Conservation (phyloP, 2,797 vertebrate genomes). For the Lepidocolaptes lacrymiger region DNA sequence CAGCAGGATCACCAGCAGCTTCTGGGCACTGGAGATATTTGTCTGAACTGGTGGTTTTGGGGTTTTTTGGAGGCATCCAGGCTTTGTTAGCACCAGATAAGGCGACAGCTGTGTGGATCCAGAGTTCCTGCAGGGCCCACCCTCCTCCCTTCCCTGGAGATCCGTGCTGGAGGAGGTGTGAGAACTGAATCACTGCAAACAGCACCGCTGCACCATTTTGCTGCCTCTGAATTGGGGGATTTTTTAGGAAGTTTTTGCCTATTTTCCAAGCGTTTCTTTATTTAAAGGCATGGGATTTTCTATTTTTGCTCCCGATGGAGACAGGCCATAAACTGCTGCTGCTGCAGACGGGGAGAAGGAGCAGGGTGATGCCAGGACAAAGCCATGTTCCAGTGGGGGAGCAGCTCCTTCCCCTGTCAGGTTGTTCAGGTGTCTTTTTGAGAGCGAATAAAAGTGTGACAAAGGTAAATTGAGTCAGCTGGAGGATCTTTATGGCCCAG, state of each 20-base stretch:
- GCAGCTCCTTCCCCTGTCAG: neutral
- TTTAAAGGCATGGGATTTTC: neutral
- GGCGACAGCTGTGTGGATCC: fast-evolving
- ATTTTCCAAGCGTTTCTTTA: neutral
- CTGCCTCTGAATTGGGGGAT: neutral
- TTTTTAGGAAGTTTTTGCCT: neutral
- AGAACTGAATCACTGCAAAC: neutral
- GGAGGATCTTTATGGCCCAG: neutral
- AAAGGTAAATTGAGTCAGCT: neutral
- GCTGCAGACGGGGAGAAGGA: neutral
- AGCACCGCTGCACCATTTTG: fast-evolving
- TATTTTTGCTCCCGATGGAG: neutral
- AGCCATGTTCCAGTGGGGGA: fast-evolving
- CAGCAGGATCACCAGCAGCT: fast-evolving
- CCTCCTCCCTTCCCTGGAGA: neutral
- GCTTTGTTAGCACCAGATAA: fast-evolving
- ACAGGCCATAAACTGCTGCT: neutral
- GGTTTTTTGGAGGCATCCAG: fast-evolving
- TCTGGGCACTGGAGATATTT: neutral
- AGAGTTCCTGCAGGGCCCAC: neutral
- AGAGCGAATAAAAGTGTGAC: neutral
- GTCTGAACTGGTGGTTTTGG: fast-evolving
- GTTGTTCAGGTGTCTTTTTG: neutral
- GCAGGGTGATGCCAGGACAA: neutral
- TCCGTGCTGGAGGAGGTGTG: neutral